Evolutionary conservation across 64 coral and sea anemone species (phyloP), one percentile per base, ranked within the genome.

Genomic region (Pachyseris speciosa): DNA sequence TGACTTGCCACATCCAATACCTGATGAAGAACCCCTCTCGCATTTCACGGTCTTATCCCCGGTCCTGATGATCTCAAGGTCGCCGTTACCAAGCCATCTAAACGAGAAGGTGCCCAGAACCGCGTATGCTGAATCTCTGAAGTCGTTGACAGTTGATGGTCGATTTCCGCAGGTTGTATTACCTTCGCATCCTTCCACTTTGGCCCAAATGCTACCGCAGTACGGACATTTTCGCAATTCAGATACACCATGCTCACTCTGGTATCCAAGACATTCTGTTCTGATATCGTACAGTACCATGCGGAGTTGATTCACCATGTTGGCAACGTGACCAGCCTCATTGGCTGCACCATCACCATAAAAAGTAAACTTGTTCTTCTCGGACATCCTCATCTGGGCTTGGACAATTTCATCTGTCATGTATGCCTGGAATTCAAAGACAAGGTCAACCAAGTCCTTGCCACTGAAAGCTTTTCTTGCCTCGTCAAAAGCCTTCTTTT

Each of bases 231-330:
- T 75, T 22, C 72, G 72, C 42, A 75, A 75, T 75, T 75, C 72
- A 48, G 72, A 75, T 27, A 75, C 72, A 27, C 72, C 72, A 75
- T 75, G 72, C 72, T 75, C 72, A 50, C 72, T 75, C 61, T 84
- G 81, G 60, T 45, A 84, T 66, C 37, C 81, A 44, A 84, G 59
- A 28, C 81, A 84, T 84, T 84, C 81, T 11, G 81, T 84, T 84
- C 81, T 68, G 59, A 84, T 84, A 67, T 84, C 50, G 81, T 61
- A 84, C 13, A 84, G 81, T 9, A 84, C 9, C 81, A 84, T 65
- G 53, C 52, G 83, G 30, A 85, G 83, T 85, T 85, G 83, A 67
- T 85, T 85, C 83, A 47, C 83, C 83, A 85, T 85, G 83, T 85
- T 85, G 24, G 83, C 83, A 44, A 85, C 37, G 59, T 85, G 83